Percentiles rank a stretch among this genome's conserved stretches.
Conservation (phyloP, 2,113 vertebrate genomes). For the Aspidoscelis tigris region DNA sequence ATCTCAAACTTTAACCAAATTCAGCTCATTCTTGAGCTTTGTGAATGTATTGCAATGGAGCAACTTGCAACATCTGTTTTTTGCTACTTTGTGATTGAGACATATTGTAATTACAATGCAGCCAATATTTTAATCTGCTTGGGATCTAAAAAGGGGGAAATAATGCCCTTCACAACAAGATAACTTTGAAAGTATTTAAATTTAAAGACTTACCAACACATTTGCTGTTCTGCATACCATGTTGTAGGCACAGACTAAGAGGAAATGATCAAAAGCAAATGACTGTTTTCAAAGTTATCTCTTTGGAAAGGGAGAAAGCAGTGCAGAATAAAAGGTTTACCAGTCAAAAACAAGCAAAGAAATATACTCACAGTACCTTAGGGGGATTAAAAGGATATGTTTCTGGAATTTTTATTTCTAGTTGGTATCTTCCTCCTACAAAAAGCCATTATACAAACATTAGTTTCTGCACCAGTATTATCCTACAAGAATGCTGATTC, state of each 20-base stretch:
- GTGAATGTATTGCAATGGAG: too few species aligned
- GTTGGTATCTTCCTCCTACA: slow-evolving; percentile 93
- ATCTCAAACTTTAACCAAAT: too few species aligned
- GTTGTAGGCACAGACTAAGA: slow-evolving; percentile 4
- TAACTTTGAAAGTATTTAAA: background rate
- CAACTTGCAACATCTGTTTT: too few species aligned
- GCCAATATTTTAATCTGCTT: background rate
- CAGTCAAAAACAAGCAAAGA: slow-evolving; percentile 1
- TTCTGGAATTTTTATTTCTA: slow-evolving; percentile 99
- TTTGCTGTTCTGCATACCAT: background rate
- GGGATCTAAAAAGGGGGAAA: background rate
- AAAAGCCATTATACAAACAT: slow-evolving; percentile 45
- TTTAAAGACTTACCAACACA: background rate
- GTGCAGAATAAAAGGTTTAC: background rate
- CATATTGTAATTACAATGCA: background rate
- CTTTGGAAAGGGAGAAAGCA: background rate
- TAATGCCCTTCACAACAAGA: background rate
- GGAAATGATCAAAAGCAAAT: background rate
- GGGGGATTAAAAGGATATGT: slow-evolving; percentile 99
- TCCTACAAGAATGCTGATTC: slow-evolving; percentile 3
- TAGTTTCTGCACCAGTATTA: slow-evolving; percentile 28
- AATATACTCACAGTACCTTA: slow-evolving; percentile 84
- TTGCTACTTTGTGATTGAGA: background rate
- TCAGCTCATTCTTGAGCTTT: too few species aligned
- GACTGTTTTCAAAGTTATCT: background rate